Evolutionary conservation across 2,888 invertebrate genomes (phyloP).

Genomic region (Leistus spinibarbis): DNA sequence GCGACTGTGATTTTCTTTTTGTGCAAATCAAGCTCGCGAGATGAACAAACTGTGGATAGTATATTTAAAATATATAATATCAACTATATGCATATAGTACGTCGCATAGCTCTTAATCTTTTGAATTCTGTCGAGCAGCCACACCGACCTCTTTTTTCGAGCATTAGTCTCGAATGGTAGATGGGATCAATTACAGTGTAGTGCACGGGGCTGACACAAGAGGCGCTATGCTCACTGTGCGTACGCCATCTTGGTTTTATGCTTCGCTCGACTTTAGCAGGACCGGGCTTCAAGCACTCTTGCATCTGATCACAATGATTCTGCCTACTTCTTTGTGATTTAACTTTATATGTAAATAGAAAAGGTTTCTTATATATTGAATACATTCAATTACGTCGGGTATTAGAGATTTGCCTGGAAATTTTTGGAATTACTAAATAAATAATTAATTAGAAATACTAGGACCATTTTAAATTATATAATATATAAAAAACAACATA

Average conservation of each 20-base stretch:
- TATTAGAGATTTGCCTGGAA: too few relatives aligned
- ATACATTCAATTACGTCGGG: too few relatives aligned
- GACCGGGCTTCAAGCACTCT: slow-evolving; percentile 12
- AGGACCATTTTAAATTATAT: too few relatives aligned
- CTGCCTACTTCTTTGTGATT: slow-evolving; percentile 9
- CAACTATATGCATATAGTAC: neutral
- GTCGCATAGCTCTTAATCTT: slow-evolving; percentile 33
- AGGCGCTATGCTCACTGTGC: slow-evolving; percentile 19
- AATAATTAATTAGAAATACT: too few relatives aligned
- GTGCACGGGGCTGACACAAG: slow-evolving; percentile 39
- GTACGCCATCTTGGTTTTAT: slow-evolving; percentile 21
- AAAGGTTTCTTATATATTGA: neutral
- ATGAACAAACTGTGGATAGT: slow-evolving; percentile 10
- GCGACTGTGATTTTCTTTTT: slow-evolving; percentile 19
- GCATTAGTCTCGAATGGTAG: slow-evolving; percentile 47
- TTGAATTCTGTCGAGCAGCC: slow-evolving; percentile 7
- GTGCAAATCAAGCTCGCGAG: slow-evolving; percentile 24
- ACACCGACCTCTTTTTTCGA: slow-evolving; percentile 30
- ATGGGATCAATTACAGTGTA: slow-evolving; percentile 49
- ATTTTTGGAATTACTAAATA: too few relatives aligned
- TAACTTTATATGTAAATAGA: neutral
- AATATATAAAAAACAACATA: too few relatives aligned
- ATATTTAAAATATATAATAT: neutral
- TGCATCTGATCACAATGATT: slow-evolving; percentile 34
- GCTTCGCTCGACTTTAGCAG: slow-evolving; percentile 16